Evolutionary conservation across 2,113 vertebrate genomes (phyloP), one percentile per base, ranked within the genome.

Genomic region (Columba janthina): DNA sequence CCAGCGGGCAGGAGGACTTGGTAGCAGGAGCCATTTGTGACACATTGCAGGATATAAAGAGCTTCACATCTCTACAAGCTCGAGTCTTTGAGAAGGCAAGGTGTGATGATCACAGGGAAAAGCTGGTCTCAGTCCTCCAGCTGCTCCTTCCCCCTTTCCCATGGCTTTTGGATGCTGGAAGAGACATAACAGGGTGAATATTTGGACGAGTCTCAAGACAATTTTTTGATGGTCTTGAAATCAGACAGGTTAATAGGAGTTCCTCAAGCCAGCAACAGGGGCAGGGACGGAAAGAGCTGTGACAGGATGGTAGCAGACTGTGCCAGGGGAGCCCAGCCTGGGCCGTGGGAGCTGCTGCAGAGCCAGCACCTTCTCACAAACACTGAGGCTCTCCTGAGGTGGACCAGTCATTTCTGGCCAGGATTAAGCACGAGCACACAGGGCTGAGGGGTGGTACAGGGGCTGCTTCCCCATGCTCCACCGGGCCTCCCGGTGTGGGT

Each of bases 61-160:
- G 13, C 56, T 44, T 56, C 17, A 4, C 8, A 11, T 6, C 46
- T 51, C 34, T 6, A 26, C 7, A 9, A 75, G 19, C 51, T 26
- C 0, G 0, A 38, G 44, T 20, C 50, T 51, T n/a, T 4, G 0
- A 58, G 32, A 58, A 85, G 29, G 11, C 0, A 6, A 38, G 12
- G 3, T 62, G 38, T 34, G 44, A 44, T 6, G 2, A 10, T 31
- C 60, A 10, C 22, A 51, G 53, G 32, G 57, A 34, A 94, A 89
- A 91, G n/a, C 14, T 76, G 58, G 26, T 31, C 57, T 48, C 11
- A 5, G 40, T n/a, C 21, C 42, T 51, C 42, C 29, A 60, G 7
- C 32, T 24, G 73, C 26, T 79, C 32, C 18, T 71, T 66, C 22
- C 9, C 38, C 53, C 11, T 69, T 78, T 79, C n/a, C 29, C n/a